Evolutionary conservation across 2,113 vertebrate species (phyloP).

Genomic region (Strix aluco): DNA sequence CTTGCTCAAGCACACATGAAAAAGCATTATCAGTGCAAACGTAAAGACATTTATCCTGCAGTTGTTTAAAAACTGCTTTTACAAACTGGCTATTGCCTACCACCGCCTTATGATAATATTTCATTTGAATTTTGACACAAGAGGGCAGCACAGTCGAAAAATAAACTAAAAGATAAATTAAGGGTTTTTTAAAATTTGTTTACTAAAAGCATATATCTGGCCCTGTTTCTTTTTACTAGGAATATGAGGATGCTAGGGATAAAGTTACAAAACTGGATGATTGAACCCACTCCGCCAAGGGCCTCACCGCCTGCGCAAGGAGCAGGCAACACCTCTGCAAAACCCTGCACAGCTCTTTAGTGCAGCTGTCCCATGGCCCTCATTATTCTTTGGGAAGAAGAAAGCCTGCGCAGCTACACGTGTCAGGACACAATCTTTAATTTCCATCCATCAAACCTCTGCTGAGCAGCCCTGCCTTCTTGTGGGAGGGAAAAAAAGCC

Average conservation of each 20-base stretch:
- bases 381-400: fast-evolving
- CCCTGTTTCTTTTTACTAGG: not conserved
- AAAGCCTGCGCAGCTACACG: not conserved
- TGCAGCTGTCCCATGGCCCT: fast-evolving
- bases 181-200: not conserved
- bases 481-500: fast-evolving
- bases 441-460: not conserved
- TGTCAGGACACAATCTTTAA: not conserved
- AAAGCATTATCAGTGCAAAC: not conserved
- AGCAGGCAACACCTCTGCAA: not conserved
- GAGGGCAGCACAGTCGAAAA: conserved; percentile 68
- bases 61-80: not conserved
- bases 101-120: fast-evolving
- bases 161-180: not conserved
- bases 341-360: not conserved
- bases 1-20: fast-evolving
- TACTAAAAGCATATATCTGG: fast-evolving
- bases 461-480: not conserved
- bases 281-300: fast-evolving
- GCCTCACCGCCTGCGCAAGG: not conserved
- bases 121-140: conserved; percentile 5
- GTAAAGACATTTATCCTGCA: fast-evolving
- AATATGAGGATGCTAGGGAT: not conserved
- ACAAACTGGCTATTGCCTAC: fast-evolving
- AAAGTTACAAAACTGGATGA: fast-evolving